Evolutionary conservation across 2,797 vertebrate genomes (phyloP).

Genomic region (Coregonus sp.): DNA sequence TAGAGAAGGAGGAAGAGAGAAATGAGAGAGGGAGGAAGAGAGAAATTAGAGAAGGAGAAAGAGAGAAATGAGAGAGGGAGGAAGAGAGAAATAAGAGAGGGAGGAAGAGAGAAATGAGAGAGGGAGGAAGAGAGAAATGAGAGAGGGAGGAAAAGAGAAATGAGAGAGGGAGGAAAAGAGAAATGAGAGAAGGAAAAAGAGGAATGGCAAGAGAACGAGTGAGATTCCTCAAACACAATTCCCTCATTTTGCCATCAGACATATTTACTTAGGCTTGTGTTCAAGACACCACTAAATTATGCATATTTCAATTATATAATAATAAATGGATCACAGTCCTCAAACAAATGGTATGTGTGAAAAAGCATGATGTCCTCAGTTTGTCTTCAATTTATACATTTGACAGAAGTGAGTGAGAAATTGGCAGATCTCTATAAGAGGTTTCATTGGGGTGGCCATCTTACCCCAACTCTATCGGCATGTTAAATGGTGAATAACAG

Average conservation of each 20-base stretch:
- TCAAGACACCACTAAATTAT: constrained; percentile 54
- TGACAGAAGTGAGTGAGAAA: neutral
- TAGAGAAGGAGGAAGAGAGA: neutral
- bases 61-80: neutral
- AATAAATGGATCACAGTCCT: constrained; percentile 25
- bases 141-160: neutral
- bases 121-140: neutral
- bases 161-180: neutral
- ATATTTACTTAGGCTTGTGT: constrained; percentile 38
- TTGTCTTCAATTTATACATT: neutral
- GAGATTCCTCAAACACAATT: constrained; percentile 6
- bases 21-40: neutral
- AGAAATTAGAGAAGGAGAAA: neutral
- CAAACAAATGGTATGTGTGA: constrained; percentile 25
- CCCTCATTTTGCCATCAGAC: constrained; percentile 13
- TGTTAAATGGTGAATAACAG: neutral
- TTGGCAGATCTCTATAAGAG: neutral
- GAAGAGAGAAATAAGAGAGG: neutral
- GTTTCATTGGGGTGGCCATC: neutral
- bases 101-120: neutral
- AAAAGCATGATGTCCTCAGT: neutral
- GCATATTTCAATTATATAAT: constrained; percentile 52
- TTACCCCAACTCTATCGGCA: neutral
- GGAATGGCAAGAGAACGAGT: neutral
- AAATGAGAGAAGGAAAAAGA: neutral